Conservation (phyloP, 2,797 vertebrate species). For the Nannoperca obscura region DNA sequence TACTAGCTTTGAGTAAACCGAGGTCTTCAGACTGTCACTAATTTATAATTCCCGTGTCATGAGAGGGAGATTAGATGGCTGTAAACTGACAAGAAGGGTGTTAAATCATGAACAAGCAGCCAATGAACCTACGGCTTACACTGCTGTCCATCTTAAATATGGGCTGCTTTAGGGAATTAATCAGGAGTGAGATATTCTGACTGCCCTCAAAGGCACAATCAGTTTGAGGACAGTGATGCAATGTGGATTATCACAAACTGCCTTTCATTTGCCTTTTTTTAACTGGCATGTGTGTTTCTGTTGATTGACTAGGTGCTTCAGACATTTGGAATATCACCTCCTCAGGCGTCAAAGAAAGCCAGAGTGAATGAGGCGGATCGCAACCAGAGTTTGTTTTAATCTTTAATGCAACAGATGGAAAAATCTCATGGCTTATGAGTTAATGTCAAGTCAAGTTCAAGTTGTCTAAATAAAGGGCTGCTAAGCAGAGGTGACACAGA, state of each 20-base stretch:
- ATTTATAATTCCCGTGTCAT: slow-evolving; percentile 28
- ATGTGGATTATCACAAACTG: slow-evolving; percentile 47
- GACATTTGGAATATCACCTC: slow-evolving; percentile 41
- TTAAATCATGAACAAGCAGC: slow-evolving; percentile 71
- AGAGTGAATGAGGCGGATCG: slow-evolving; percentile 40
- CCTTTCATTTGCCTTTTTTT: slow-evolving; percentile 47
- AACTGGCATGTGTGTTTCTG: slow-evolving; percentile 21
- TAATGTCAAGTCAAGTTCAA: slow-evolving; percentile 78
- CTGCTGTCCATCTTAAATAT: slow-evolving; percentile 35
- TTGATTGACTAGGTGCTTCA: slow-evolving; percentile 45
- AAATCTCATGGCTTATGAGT: slow-evolving; percentile 71
- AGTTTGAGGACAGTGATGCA: slow-evolving; percentile 25
- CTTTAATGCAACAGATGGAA: slow-evolving; percentile 71
- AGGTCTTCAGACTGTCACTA: slow-evolving; percentile 32
- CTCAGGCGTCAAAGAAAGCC: slow-evolving; percentile 47
- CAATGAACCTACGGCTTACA: slow-evolving; percentile 39
- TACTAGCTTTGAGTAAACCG: background rate
- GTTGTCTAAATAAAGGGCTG: slow-evolving; percentile 74
- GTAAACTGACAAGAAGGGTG: slow-evolving; percentile 57
- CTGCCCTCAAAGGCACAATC: slow-evolving; percentile 41
- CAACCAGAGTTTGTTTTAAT: slow-evolving; percentile 53
- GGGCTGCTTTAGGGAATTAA: slow-evolving; percentile 35
- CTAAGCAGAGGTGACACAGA: slow-evolving; percentile 49
- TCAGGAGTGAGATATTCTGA: slow-evolving; percentile 51
- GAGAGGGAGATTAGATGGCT: slow-evolving; percentile 38